Conservation (phyloP, 2,797 vertebrate genomes). For the Schizopygopsis pylzovi region DNA sequence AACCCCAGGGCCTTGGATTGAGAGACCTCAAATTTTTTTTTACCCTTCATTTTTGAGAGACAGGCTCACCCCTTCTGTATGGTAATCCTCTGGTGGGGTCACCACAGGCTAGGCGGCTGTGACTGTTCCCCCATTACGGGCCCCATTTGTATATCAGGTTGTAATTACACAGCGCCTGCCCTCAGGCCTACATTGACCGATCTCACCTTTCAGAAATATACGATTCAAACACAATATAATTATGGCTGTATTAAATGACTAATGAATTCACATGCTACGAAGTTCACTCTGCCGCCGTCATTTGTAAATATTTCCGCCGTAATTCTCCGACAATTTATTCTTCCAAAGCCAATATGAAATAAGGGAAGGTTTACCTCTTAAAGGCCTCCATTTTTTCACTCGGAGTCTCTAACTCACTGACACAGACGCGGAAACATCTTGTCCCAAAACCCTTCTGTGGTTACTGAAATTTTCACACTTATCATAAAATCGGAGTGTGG, state of each 20-base stretch:
- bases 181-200: slow-evolving; percentile 72
- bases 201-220: slow-evolving; percentile 76
- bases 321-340: slow-evolving; percentile 44
- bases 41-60: slow-evolving; percentile 61
- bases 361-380: slow-evolving; percentile 38
- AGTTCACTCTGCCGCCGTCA: slow-evolving; percentile 47
- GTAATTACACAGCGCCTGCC: slow-evolving; percentile 84
- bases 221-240: slow-evolving; percentile 81
- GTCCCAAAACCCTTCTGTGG: slow-evolving; percentile 41
- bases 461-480: slow-evolving; percentile 21
- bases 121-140: slow-evolving; percentile 71
- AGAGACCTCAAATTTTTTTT: slow-evolving; percentile 38
- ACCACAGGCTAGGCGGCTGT: slow-evolving; percentile 66
- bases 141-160: slow-evolving; percentile 85
- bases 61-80: slow-evolving; percentile 66
- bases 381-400: slow-evolving; percentile 31
- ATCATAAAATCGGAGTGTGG: slow-evolving; percentile 36
- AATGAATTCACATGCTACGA: slow-evolving; percentile 65
- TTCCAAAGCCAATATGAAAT: slow-evolving; percentile 6
- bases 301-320: slow-evolving; percentile 60
- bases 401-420: slow-evolving; percentile 3
- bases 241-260: slow-evolving; percentile 75
- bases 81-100: slow-evolving; percentile 77
- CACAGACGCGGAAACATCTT: slow-evolving; percentile 34
- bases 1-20: slow-evolving; percentile 33